phyloP scores from a whole-genome alignment of 2,797 vertebrate genomes.

The Micromesistius poutassou region DNA sequence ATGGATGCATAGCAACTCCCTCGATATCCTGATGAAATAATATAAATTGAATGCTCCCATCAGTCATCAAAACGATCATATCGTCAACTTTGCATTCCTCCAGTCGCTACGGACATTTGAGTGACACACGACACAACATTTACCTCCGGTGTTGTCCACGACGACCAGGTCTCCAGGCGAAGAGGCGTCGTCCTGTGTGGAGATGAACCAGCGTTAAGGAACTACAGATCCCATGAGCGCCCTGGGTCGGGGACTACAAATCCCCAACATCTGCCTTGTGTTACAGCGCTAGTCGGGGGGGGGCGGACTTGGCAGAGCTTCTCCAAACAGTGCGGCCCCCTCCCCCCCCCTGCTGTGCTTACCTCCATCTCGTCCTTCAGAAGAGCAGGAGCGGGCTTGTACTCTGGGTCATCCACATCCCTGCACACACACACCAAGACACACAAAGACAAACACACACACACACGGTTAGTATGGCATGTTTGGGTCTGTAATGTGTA shows the following conservation, averaged over 20 bases:
- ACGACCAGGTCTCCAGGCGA: conserved; percentile 95
- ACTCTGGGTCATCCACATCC: conserved; percentile 97
- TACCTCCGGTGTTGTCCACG: conserved; percentile 85
- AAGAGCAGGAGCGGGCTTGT: conserved; percentile 94
- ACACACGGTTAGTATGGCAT: background rate
- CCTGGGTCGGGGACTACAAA: too few relatives aligned
- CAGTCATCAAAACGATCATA: background rate
- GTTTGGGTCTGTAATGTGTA: background rate
- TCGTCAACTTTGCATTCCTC: background rate
- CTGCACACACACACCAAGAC: conserved; percentile 65
- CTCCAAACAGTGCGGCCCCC: conserved; percentile 15
- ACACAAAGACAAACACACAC: background rate
- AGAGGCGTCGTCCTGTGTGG: conserved; percentile 87
- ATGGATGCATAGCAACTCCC: background rate
- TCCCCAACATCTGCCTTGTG: background rate
- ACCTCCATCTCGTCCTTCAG: conserved; percentile 98
- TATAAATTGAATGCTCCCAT: background rate
- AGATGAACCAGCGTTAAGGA: conserved; percentile 23
- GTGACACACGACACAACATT: conserved; percentile 11
- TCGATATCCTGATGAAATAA: background rate
- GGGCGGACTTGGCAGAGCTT: conserved; percentile 3
- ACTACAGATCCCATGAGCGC: conserved; percentile 3
- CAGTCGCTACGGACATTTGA: background rate
- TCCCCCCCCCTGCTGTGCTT: conserved; percentile 22
- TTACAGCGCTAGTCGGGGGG: background rate